phyloP scores from a whole-genome alignment of 2,113 vertebrate species.

The Gallinago paraguaiae region DNA sequence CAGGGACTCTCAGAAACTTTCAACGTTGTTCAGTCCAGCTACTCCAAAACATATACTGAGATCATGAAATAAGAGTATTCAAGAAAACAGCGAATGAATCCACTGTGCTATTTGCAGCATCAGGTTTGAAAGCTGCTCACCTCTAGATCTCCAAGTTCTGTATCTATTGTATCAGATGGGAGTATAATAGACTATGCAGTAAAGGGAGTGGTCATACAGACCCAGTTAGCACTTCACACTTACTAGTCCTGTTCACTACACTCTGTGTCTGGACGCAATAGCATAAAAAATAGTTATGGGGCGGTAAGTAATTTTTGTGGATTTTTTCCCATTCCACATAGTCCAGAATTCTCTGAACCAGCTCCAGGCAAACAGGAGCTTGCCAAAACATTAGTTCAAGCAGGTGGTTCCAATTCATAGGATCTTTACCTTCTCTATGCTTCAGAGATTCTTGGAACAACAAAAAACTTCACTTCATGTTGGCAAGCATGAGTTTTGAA shows the following conservation, averaged over 20 bases:
- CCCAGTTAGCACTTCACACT: background rate
- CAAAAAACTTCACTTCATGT: background rate
- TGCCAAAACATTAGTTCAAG: slow-evolving; percentile 56
- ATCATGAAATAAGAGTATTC: background rate
- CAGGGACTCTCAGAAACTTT: background rate
- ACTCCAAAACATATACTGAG: background rate
- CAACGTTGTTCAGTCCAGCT: background rate
- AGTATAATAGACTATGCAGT: background rate
- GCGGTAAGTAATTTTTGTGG: background rate
- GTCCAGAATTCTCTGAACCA: background rate
- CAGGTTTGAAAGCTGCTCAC: background rate
- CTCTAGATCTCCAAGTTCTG: background rate
- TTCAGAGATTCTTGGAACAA: slow-evolving; percentile 58
- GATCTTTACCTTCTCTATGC: slow-evolving; percentile 39
- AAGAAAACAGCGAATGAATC: background rate
- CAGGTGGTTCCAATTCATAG: slow-evolving; percentile 56
- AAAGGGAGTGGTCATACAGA: background rate
- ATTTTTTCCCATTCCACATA: slow-evolving; percentile 29
- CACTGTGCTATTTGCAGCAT: background rate
- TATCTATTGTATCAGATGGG: background rate
- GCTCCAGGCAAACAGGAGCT: slow-evolving; percentile 16
- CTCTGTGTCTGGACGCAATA: background rate
- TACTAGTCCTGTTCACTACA: background rate
- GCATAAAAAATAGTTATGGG: background rate
- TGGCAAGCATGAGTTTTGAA: slow-evolving; percentile 26